Percentiles rank a stretch among this genome's conserved stretches.
phyloP scores from a whole-genome alignment of 1,140 invertebrate genomes.

The Tetramorium simillimum region DNA sequence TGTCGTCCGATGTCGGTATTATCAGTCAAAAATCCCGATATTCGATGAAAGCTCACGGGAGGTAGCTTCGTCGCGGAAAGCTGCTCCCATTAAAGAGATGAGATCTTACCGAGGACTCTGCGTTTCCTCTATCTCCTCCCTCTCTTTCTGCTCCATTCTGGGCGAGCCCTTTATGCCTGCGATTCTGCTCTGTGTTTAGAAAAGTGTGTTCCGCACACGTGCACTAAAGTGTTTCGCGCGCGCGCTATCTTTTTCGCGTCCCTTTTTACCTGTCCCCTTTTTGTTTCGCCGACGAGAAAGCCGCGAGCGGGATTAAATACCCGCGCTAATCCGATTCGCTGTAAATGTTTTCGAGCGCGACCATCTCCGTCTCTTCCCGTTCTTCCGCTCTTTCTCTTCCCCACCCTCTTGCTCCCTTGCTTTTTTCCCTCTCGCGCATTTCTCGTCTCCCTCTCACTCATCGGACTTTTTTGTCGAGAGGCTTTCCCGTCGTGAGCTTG shows the following conservation, averaged over 20 bases:
- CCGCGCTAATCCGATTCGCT: slow-evolving; percentile 74
- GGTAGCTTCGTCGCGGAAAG: slow-evolving; percentile 61
- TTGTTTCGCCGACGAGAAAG: slow-evolving; percentile 67
- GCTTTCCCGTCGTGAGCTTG: slow-evolving; percentile 50
- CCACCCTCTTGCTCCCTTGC: neutral
- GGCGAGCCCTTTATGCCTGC: slow-evolving; percentile 35
- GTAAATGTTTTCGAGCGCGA: slow-evolving; percentile 71
- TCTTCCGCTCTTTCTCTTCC: neutral
- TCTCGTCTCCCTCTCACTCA: slow-evolving; percentile 10
- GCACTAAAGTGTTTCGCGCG: slow-evolving; percentile 12
- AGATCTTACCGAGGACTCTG: slow-evolving; percentile 70
- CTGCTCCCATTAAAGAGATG: slow-evolving; percentile 74
- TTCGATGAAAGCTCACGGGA: slow-evolving; percentile 68
- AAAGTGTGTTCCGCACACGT: slow-evolving; percentile 10
- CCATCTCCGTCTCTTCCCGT: slow-evolving; percentile 21
- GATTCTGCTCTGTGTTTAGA: slow-evolving; percentile 30
- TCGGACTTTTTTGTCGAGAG: slow-evolving; percentile 39
- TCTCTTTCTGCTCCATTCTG: neutral
- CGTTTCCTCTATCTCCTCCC: neutral
- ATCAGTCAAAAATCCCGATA: slow-evolving; percentile 71
- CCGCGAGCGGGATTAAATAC: slow-evolving; percentile 73
- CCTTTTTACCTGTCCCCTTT: slow-evolving; percentile 67
- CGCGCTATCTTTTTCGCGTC: slow-evolving; percentile 57
- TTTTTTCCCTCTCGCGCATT: neutral
- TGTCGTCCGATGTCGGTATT: slow-evolving; percentile 42